Percentiles rank a stretch among this genome's conserved stretches.
These are phyloP conservation scores for Melitaea cinxia DNA, from an alignment of 1,140 invertebrate species.

Conservation along the genomic window DNA sequence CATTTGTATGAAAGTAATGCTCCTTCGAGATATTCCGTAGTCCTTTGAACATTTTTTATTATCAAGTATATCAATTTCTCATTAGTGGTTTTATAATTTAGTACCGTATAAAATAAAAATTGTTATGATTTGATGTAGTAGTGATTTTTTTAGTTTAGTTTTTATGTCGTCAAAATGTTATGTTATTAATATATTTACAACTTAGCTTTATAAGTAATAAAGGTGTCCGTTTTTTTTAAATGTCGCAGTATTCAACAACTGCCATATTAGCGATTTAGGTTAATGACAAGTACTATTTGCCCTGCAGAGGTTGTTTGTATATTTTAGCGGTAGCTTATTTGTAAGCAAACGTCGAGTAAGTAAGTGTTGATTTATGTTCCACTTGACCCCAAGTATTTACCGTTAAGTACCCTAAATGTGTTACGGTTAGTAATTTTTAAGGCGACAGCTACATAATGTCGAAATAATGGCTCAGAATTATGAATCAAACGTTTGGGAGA, in stretches of 20 bases:
- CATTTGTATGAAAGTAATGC: background rate
- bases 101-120: background rate
- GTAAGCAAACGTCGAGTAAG: slow-evolving; percentile 16
- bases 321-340: slow-evolving; percentile 20
- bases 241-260: background rate
- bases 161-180: no score
- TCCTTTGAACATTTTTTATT: no score
- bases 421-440: background rate
- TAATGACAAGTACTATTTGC: slow-evolving; percentile 10
- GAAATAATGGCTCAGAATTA: background rate
- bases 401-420: slow-evolving; percentile 1
- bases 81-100: background rate
- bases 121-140: no score
- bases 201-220: no score
- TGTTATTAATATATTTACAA: no score
- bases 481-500: no score
- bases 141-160: no score
- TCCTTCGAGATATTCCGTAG: no score
- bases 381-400: slow-evolving; percentile 13
- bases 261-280: slow-evolving; percentile 11
- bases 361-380: slow-evolving; percentile 16
- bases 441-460: background rate
- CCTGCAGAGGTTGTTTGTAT: slow-evolving; percentile 6
- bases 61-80: slow-evolving; percentile 4
- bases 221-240: no score